Evolutionary conservation across 2,113 vertebrate genomes (phyloP).

Genomic region (Morone chrysops): DNA sequence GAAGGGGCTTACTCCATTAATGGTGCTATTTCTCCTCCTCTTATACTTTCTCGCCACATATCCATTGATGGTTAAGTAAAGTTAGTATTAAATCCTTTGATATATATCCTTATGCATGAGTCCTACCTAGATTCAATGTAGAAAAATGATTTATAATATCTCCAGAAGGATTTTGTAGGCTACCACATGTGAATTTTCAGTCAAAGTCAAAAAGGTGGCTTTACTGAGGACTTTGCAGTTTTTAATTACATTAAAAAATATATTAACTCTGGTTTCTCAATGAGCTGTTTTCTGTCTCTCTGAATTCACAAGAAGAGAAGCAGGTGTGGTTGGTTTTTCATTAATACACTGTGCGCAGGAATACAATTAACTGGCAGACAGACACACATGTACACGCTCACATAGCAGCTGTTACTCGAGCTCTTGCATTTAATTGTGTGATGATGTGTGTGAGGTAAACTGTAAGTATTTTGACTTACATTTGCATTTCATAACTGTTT

Average conservation of each 20-base stretch:
- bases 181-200: not conserved
- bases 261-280: not conserved
- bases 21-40: not conserved
- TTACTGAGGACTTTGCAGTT: not conserved
- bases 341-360: constrained; percentile 32
- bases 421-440: constrained; percentile 39
- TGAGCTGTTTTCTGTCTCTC: not conserved
- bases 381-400: constrained; percentile 13
- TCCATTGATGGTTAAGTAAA: not conserved
- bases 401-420: constrained; percentile 55
- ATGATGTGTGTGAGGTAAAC: constrained; percentile 61
- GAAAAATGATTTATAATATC: not conserved
- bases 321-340: constrained; percentile 46
- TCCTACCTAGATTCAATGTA: not conserved
- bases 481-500: constrained; percentile 31
- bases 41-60: too few species aligned
- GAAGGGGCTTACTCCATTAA: not conserved
- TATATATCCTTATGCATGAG: not conserved
- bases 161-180: not conserved
- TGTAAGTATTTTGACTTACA: constrained; percentile 48
- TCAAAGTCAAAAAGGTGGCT: not conserved
- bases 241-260: not conserved
- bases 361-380: constrained; percentile 30
- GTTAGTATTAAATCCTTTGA: not conserved
- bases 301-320: constrained; percentile 27